These are phyloP conservation scores for Notospermus geniculatus DNA, from an alignment of 1,140 invertebrate genomes.

Conservation along the genomic window DNA sequence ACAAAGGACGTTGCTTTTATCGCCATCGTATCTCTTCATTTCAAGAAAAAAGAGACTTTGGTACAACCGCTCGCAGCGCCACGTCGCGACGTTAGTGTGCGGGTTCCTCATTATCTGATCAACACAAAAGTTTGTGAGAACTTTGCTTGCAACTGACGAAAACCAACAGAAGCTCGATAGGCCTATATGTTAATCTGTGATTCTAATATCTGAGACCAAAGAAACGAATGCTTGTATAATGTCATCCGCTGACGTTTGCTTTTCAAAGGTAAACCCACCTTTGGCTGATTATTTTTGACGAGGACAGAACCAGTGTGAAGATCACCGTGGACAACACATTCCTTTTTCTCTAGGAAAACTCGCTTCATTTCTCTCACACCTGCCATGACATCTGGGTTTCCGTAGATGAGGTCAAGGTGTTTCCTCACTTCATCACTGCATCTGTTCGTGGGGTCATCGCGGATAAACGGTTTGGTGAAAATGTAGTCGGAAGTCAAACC, in stretches of 20 bases:
- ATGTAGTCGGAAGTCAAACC: slow-evolving; percentile 31
- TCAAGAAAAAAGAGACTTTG: no score
- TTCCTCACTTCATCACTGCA: slow-evolving; percentile 25
- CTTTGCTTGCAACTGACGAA: neutral
- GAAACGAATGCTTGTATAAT: no score
- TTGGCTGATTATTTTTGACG: slow-evolving; percentile 26
- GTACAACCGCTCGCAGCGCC: no score
- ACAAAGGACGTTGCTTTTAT: no score
- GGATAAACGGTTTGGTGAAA: slow-evolving; percentile 33
- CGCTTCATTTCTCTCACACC: slow-evolving; percentile 26
- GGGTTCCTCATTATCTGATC: no score
- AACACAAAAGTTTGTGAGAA: no score
- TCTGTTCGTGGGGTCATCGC: slow-evolving; percentile 27
- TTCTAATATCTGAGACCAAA: no score
- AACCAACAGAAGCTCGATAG: neutral
- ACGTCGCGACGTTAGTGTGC: no score
- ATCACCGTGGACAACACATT: slow-evolving; percentile 40
- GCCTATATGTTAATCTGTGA: no score
- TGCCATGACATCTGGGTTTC: slow-evolving; percentile 24
- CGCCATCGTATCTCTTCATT: no score
- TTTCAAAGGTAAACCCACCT: slow-evolving; percentile 20
- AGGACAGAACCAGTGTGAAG: slow-evolving; percentile 40
- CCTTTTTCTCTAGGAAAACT: slow-evolving; percentile 36
- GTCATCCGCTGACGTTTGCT: no score
- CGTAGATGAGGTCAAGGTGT: slow-evolving; percentile 24